A percentile compares a stretch with the other conserved stretches of the same genome.
These are phyloP conservation scores for Zosterops pallidus DNA, from an alignment of 2,113 vertebrate genomes.

Conservation along the genomic window DNA sequence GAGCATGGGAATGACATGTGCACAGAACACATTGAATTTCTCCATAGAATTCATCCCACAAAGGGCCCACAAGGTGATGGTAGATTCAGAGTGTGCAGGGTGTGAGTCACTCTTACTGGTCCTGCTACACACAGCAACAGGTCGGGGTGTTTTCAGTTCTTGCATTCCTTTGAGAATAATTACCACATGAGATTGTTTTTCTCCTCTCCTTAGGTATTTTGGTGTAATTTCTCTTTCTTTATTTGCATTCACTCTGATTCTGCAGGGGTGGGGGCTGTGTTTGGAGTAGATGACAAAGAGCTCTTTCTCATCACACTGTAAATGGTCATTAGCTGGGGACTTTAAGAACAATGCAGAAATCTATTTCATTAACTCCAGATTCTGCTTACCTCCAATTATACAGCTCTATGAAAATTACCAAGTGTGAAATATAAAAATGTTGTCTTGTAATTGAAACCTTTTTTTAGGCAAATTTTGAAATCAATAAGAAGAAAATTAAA, in stretches of 20 bases:
- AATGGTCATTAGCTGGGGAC: neutral
- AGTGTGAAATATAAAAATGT: slow-evolving; percentile 58
- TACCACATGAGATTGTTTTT: neutral
- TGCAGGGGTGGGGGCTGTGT: neutral
- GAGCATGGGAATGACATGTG: rapidly evolving
- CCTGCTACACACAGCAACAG: neutral
- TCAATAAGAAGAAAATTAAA: slow-evolving; percentile 58
- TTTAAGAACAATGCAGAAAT: slow-evolving; percentile 49
- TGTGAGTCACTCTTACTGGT: rapidly evolving
- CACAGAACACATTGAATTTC: rapidly evolving
- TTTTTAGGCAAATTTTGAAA: slow-evolving; percentile 62
- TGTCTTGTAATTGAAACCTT: slow-evolving; percentile 39
- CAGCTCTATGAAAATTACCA: slow-evolving; percentile 34
- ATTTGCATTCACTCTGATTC: slow-evolving; percentile 21
- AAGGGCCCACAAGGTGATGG: rapidly evolving
- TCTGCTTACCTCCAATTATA: slow-evolving; percentile 52
- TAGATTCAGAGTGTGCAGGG: neutral
- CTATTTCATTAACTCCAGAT: slow-evolving; percentile 59
- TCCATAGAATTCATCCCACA: rapidly evolving
- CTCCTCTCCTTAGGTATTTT: slow-evolving; percentile 9
- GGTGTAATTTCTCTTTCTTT: slow-evolving; percentile 1
- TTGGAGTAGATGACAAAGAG: slow-evolving; percentile 6
- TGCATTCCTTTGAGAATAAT: neutral
- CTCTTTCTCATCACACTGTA: neutral
- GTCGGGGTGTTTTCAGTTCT: neutral